Conservation (phyloP, 1,140 invertebrate species). For the Vollenhovia emeryi region DNA sequence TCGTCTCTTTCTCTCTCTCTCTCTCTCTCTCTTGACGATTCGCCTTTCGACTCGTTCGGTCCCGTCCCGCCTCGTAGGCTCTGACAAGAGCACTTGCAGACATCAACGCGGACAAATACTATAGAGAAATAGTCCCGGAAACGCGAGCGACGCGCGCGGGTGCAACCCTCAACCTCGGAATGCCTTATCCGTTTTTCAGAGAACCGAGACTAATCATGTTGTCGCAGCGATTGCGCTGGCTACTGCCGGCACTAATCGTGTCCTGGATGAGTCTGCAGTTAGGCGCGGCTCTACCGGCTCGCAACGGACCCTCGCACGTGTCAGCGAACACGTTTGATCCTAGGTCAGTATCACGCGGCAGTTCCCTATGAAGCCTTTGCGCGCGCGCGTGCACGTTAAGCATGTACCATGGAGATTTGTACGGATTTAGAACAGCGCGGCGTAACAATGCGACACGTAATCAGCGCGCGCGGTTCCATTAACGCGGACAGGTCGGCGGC, state of each 20-base stretch:
- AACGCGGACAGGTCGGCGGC: not conserved
- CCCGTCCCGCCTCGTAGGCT: no score
- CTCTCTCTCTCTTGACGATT: not conserved
- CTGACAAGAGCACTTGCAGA: no score
- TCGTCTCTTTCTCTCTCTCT: not conserved
- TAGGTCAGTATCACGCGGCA: slow-evolving; percentile 78
- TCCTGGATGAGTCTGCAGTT: slow-evolving; percentile 71
- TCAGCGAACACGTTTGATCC: slow-evolving; percentile 79
- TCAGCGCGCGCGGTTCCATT: not conserved
- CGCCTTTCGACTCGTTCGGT: no score
- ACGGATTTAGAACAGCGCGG: not conserved
- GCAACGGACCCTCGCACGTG: slow-evolving; percentile 72
- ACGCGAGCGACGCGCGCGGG: not conserved
- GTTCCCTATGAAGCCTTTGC: not conserved
- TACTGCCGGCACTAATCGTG: slow-evolving; percentile 71
- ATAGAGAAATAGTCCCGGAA: not conserved
- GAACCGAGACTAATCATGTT: slow-evolving; percentile 66
- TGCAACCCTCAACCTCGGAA: not conserved
- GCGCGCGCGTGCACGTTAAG: not conserved
- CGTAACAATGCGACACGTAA: not conserved
- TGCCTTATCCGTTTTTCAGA: slow-evolving; percentile 40
- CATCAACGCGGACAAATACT: no score
- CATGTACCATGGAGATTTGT: not conserved
- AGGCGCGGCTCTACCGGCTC: slow-evolving; percentile 69
- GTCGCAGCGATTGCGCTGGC: slow-evolving; percentile 73